Conservation (phyloP, 2,113 vertebrate species). For the Brachyistius frenatus region DNA sequence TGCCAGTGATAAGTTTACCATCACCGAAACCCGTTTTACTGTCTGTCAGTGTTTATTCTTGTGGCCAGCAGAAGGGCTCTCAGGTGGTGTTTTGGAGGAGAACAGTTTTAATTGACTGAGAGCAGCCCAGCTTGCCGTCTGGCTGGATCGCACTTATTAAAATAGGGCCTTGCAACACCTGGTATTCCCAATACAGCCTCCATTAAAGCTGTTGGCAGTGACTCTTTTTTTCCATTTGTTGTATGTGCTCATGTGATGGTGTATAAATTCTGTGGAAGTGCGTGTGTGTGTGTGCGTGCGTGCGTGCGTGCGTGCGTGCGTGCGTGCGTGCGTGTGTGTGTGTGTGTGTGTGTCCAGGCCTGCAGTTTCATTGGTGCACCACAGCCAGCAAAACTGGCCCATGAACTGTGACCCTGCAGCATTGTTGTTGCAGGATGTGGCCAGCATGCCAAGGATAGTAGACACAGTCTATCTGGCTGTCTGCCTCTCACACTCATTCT, state of each 20-base stretch:
- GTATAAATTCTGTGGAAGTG: conserved; percentile 16
- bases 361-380: conserved; percentile 42
- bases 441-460: conserved; percentile 69
- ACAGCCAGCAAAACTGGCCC: conserved; percentile 31
- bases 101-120: conserved; percentile 59
- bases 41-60: conserved; percentile 42
- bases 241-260: conserved; percentile 29
- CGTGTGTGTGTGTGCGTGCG: conserved; percentile 5
- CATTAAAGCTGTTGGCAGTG: conserved; percentile 55
- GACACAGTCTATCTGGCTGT: conserved; percentile 68
- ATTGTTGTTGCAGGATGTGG: conserved; percentile 72
- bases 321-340: too few species aligned
- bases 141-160: conserved; percentile 59
- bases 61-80: conserved; percentile 44
- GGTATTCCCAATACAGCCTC: conserved; percentile 49
- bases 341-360: conserved; percentile 22
- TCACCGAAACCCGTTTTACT: conserved; percentile 8
- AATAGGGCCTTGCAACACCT: conserved; percentile 57
- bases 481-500: conserved; percentile 61
- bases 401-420: conserved; percentile 65
- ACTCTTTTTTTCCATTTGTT: conserved; percentile 57
- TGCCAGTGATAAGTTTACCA: conserved; percentile 55
- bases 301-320: conserved; percentile 4
- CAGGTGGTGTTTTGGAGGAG: conserved; percentile 44
- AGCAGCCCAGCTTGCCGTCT: conserved; percentile 42